Conservation (phyloP, 2,888 invertebrate species). For the Abrostola triplasia region DNA sequence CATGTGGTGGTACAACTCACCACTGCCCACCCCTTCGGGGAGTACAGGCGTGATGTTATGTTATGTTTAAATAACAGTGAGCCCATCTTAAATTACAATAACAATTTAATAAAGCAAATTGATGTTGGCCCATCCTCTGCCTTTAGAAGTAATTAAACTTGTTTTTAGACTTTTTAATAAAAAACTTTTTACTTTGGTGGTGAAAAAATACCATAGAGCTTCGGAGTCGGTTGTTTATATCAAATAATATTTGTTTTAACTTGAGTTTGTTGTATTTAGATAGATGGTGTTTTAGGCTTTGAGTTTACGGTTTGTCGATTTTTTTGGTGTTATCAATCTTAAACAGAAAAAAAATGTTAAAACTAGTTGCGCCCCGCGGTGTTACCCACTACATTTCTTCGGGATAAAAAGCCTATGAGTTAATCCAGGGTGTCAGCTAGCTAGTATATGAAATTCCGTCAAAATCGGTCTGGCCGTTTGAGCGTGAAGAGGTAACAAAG, state of each 20-base stretch:
- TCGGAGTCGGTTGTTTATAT: conserved; percentile 48
- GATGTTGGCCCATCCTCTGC: conserved; percentile 66
- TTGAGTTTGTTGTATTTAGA: conserved; percentile 15
- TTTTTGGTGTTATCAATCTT: background rate
- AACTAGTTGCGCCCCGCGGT: no score
- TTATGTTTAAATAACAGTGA: conserved; percentile 17
- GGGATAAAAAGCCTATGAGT: no score
- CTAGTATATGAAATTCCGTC: no score
- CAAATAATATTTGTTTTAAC: conserved; percentile 52
- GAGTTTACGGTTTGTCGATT: background rate
- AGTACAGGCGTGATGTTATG: no score
- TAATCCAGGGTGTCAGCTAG: no score
- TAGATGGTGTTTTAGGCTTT: background rate
- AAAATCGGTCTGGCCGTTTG: no score
- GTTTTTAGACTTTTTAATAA: conserved; percentile 80
- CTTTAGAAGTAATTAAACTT: conserved; percentile 80
- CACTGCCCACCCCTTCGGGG: no score
- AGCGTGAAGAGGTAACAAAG: no score
- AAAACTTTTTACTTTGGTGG: conserved; percentile 77
- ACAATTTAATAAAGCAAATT: conserved; percentile 75
- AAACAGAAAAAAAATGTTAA: background rate
- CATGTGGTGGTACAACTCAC: no score
- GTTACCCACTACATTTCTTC: no score
- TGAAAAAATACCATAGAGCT: conserved; percentile 59
- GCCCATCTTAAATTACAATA: conserved; percentile 67